phyloP scores from a whole-genome alignment of 2,888 invertebrate genomes.

The Tetranychus piercei region DNA sequence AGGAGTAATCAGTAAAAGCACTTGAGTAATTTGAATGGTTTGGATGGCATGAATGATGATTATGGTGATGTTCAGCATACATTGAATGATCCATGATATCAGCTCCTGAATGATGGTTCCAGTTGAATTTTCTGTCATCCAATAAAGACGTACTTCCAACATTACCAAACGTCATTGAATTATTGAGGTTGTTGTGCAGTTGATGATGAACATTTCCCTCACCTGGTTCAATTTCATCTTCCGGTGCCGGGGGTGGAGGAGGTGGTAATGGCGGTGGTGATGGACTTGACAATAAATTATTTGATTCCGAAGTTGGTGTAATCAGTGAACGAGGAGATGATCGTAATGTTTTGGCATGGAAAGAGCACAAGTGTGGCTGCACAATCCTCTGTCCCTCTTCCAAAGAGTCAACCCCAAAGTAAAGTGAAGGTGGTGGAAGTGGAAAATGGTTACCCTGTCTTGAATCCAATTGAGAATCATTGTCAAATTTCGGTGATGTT shows the following conservation, averaged over 20 bases:
- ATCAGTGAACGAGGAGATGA: not conserved
- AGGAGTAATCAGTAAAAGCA: not conserved
- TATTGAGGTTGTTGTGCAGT: not conserved
- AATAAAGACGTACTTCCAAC: too few relatives aligned
- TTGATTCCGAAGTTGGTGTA: not conserved
- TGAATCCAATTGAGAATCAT: not conserved
- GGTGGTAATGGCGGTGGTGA: not conserved
- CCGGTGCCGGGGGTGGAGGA: not conserved
- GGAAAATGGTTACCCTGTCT: slow-evolving; percentile 14
- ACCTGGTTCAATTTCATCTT: not conserved
- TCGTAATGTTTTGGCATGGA: not conserved
- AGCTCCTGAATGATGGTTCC: too few relatives aligned
- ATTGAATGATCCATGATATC: too few relatives aligned
- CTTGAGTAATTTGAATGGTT: not conserved
- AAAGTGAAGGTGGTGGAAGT: slow-evolving; percentile 20
- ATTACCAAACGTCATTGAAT: too few relatives aligned
- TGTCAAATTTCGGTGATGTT: not conserved
- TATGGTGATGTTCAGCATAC: too few relatives aligned
- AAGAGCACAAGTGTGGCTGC: not conserved
- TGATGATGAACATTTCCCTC: not conserved
- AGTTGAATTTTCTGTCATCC: too few relatives aligned
- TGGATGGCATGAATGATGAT: not conserved
- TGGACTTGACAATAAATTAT: slow-evolving; percentile 2
- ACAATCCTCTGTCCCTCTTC: not conserved
- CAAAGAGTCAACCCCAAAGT: not conserved